phyloP scores from a whole-genome alignment of 1,140 invertebrate species.

The Cherax destructor region DNA sequence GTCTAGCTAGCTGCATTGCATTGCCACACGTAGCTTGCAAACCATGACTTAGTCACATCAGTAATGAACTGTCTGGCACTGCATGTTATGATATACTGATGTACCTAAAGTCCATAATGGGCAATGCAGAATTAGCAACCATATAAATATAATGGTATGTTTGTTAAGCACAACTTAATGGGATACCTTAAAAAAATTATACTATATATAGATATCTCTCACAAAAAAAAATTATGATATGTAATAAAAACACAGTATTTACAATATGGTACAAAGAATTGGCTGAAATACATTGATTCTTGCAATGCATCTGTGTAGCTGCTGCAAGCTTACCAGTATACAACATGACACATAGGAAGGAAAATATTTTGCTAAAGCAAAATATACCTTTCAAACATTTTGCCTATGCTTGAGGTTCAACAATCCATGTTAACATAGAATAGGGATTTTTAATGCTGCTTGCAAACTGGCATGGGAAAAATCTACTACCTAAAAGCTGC shows the following conservation, averaged over 20 bases:
- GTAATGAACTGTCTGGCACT: neutral
- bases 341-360: slow-evolving; percentile 2
- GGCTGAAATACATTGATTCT: neutral
- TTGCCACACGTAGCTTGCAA: too few species aligned
- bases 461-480: neutral
- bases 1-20: too few species aligned
- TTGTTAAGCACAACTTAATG: slow-evolving; percentile 4
- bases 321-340: slow-evolving; percentile 27
- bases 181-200: slow-evolving; percentile 9
- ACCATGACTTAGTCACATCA: too few species aligned
- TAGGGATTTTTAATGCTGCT: neutral
- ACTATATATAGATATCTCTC: neutral
- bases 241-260: slow-evolving; percentile 55
- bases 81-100: neutral
- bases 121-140: slow-evolving; percentile 18
- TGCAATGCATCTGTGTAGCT: slow-evolving; percentile 28
- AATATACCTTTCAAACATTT: slow-evolving; percentile 2
- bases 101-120: neutral
- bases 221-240: slow-evolving; percentile 18
- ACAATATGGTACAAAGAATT: slow-evolving; percentile 64
- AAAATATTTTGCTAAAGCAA: slow-evolving; percentile 16
- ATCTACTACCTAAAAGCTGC: neutral
- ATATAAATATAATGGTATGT: slow-evolving; percentile 8
- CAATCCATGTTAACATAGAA: neutral
- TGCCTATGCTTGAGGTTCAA: neutral